Conservation (phyloP, 2,113 vertebrate genomes). For the Athene cunicularia region DNA sequence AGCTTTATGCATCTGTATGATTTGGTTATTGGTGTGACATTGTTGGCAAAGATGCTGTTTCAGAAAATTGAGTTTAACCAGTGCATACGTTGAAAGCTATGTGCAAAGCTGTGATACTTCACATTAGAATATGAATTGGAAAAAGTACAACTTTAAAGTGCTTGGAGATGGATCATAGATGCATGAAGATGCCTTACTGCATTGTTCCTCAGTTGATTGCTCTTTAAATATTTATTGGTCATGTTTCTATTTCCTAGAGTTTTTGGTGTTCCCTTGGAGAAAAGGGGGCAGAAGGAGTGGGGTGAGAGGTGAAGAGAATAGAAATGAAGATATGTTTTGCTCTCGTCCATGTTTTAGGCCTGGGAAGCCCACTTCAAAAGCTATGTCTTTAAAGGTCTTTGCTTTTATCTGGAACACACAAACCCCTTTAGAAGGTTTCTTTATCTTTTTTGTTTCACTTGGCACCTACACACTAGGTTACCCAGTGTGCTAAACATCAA, state of each 20-base stretch:
- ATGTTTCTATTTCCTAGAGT: neutral
- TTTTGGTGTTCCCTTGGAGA: neutral
- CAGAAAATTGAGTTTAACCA: neutral
- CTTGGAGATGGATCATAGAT: neutral
- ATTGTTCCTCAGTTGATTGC: neutral
- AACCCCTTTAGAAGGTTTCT: constrained; percentile 55
- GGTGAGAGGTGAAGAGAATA: neutral
- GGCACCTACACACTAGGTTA: constrained; percentile 61
- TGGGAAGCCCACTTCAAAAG: constrained; percentile 62
- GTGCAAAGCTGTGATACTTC: neutral
- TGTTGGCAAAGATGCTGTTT: neutral
- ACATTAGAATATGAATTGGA: neutral
- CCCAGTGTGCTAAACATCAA: constrained; percentile 6
- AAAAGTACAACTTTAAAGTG: neutral
- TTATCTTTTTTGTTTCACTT: constrained; percentile 60
- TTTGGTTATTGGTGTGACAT: neutral
- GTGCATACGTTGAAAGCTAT: neutral
- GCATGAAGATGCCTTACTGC: neutral
- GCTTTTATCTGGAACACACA: constrained; percentile 71
- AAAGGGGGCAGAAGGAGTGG: neutral
- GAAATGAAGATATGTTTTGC: neutral
- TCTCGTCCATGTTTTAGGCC: neutral
- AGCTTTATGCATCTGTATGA: neutral
- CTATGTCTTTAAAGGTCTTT: constrained; percentile 51
- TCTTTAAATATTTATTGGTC: neutral